These are phyloP conservation scores for Drosophila pseudotakahashii DNA, from an alignment of 2,888 invertebrate species.

Conservation along the genomic window DNA sequence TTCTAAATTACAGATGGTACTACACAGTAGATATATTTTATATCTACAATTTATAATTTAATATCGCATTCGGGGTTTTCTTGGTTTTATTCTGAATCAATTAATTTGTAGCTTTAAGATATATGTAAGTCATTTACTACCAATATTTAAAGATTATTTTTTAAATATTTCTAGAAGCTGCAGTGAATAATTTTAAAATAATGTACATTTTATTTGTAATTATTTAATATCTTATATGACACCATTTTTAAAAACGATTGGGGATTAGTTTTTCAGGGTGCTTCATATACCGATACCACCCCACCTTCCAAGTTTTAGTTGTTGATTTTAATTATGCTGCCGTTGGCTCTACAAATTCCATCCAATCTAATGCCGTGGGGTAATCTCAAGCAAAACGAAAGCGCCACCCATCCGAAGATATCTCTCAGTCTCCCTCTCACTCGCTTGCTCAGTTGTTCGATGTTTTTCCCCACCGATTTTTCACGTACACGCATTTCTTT, in stretches of 20 bases:
- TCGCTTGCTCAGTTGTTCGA: background rate
- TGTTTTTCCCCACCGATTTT: background rate
- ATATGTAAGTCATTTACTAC: too few species aligned
- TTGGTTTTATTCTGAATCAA: background rate
- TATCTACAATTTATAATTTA: too few species aligned
- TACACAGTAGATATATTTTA: background rate
- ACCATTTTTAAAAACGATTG: too few species aligned
- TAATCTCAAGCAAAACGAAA: slow-evolving; percentile 66
- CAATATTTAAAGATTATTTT: too few species aligned
- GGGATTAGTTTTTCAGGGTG: slow-evolving; percentile 4
- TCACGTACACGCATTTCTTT: slow-evolving; percentile 16
- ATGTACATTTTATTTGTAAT: too few species aligned
- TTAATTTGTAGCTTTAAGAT: too few species aligned
- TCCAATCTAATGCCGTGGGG: slow-evolving; percentile 80
- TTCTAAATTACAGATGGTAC: slow-evolving; percentile 3
- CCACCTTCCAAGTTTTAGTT: background rate
- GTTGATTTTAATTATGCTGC: slow-evolving; percentile 66
- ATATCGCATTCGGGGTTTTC: background rate
- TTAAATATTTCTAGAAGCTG: too few species aligned
- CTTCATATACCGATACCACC: background rate
- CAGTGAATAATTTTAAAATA: too few species aligned
- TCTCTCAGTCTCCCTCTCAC: slow-evolving; percentile 14
- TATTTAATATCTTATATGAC: too few species aligned
- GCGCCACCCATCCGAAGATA: slow-evolving; percentile 72
- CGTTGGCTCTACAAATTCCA: slow-evolving; percentile 65